Evolutionary conservation across 1,140 invertebrate species (phyloP).

Genomic region (Papilio polyxenes): DNA sequence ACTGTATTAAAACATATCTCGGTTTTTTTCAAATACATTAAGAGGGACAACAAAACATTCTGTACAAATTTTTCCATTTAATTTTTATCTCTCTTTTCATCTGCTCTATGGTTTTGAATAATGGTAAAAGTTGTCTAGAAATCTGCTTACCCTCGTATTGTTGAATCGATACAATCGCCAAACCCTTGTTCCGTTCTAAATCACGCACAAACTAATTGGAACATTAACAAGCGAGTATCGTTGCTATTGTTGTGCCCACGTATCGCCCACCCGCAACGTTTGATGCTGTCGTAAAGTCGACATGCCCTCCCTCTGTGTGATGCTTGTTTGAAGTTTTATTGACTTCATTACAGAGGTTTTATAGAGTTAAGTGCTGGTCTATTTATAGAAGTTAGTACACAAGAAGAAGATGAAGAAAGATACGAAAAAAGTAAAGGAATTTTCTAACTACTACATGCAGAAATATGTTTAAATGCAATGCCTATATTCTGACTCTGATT

Average conservation of each 20-base stretch:
- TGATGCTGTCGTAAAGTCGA: background rate
- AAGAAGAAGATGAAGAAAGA: background rate
- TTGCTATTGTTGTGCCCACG: background rate
- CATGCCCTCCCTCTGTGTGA: background rate
- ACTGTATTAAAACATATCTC: too few species aligned
- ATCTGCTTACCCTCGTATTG: background rate
- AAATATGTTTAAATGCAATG: too few species aligned
- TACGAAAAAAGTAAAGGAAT: too few species aligned
- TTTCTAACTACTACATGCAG: too few species aligned
- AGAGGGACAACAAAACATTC: too few species aligned
- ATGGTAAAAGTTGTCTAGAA: too few species aligned
- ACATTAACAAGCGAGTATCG: slow-evolving; percentile 12
- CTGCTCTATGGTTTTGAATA: too few species aligned
- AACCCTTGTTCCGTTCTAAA: slow-evolving; percentile 1
- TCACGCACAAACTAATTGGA: slow-evolving; percentile 6
- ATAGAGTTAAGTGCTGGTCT: background rate
- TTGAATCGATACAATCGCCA: background rate
- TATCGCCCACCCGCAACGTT: slow-evolving; percentile 26
- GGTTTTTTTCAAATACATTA: too few species aligned
- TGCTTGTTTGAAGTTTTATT: slow-evolving; percentile 18
- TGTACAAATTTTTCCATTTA: too few species aligned
- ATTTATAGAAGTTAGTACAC: background rate
- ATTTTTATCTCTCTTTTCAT: too few species aligned
- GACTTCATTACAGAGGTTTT: background rate
- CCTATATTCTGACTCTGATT: too few species aligned